Base-by-base conservation (phyloP, 2,888 invertebrate species). In the Gymnoscelis rufifasciata region DNA sequence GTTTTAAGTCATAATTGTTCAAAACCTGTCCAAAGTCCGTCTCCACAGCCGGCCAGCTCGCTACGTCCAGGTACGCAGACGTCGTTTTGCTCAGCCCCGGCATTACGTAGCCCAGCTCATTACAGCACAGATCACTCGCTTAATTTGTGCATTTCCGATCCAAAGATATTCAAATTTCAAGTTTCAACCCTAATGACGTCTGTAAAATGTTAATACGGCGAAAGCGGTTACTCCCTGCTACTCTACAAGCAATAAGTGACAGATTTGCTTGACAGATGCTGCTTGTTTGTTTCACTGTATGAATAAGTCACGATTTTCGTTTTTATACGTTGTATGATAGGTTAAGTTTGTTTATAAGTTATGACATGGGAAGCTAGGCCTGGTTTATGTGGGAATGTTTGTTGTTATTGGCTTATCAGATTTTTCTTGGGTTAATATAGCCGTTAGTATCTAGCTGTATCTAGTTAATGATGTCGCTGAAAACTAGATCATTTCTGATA, bases 61-160 rank as follows among this genome's bases (percentile, higher is more conserved):
- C 47, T 57, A 66, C 73, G 74, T 76, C 76, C 79, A 82, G 78
- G 77, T 80, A 79, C 79, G 80, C 81, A 77, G 77, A n/a, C 74
- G 79, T 87, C 80, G 84, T 86, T 86, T 86, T 87, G 83, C 82
- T 84, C 78, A 26, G 36, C 33, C 71, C 65, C 83, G 74, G 86
- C 86, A 86, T 86, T 87, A 86, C 82, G 78, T 74, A 75, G 35
- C 15, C 78, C 79, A 78, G 80, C 86, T 86, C 86, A 87, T 87
- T 87, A 87, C 71, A 72, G 75, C 75, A 82, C 82, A 82, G 83
- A 86, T 84, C 86, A 86, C 83, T 74, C 80, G 83, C 83, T 87
- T 87, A 88, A 88, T 87, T 87, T 86, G 83, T 84, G 84, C 87
- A 87, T 86, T 87, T 88, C 86, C 86, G 87, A 86, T 86, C 81